A percentile compares a stretch with the other conserved stretches of the same genome.
Evolutionary conservation across 2,113 vertebrate species (phyloP).

Genomic region (Pithys albifrons): DNA sequence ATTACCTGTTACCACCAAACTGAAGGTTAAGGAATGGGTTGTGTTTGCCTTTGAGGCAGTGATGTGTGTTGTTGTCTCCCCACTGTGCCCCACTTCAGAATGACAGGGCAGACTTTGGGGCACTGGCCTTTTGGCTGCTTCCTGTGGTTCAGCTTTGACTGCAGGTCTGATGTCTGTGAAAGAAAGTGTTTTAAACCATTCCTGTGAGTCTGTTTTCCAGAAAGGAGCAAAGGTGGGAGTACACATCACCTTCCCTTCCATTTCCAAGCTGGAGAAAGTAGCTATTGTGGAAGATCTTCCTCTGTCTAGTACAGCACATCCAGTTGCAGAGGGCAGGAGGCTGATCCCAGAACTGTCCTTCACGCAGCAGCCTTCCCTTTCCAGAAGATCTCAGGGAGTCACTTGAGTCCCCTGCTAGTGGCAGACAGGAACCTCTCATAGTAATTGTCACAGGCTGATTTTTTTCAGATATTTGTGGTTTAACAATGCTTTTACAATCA

Average conservation of each 20-base stretch:
- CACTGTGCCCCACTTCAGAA: neutral
- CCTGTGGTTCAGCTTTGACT: neutral
- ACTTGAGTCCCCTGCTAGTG: neutral
- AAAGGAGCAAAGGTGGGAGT: neutral
- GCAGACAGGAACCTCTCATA: conserved; percentile 5
- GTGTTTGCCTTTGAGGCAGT: neutral
- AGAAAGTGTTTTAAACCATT: neutral
- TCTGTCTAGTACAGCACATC: neutral
- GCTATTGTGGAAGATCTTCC: neutral
- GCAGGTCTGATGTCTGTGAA: neutral
- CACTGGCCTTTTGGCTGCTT: neutral
- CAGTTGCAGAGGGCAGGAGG: neutral
- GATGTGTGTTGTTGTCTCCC: neutral
- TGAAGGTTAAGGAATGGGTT: neutral
- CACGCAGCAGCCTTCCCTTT: neutral
- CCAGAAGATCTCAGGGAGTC: neutral
- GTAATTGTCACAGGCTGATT: conserved; percentile 50
- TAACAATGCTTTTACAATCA: conserved; percentile 68
- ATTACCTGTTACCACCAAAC: neutral
- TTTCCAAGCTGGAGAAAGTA: neutral
- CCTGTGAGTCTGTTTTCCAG: neutral
- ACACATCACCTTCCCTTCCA: neutral
- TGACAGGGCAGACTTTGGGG: neutral
- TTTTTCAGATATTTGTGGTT: conserved; percentile 67
- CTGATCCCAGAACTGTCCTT: neutral